These are phyloP conservation scores for Agrochola circellaris DNA, from an alignment of 2,888 invertebrate genomes.

Conservation along the genomic window DNA sequence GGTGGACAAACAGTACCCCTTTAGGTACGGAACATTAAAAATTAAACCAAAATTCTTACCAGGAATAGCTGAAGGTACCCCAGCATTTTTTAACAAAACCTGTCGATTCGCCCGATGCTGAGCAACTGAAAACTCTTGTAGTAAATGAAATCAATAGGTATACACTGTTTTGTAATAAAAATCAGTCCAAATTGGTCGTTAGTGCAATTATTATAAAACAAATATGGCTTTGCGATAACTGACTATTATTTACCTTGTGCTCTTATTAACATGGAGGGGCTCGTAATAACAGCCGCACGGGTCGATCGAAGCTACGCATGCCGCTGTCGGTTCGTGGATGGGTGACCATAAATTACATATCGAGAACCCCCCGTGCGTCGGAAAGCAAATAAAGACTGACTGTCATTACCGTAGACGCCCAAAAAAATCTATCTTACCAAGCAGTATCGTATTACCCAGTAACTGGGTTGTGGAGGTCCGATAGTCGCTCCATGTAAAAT, in stretches of 20 bases:
- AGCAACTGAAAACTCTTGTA: constrained; percentile 29
- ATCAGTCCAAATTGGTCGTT: constrained; percentile 29
- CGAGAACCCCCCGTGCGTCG: too few relatives aligned
- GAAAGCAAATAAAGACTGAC: too few relatives aligned
- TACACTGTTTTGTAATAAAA: not conserved
- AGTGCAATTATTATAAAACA: not conserved
- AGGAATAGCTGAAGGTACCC: constrained; percentile 25
- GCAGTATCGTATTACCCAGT: too few relatives aligned
- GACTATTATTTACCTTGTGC: not conserved
- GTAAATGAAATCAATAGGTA: not conserved
- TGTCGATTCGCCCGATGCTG: not conserved
- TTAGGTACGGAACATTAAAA: too few relatives aligned
- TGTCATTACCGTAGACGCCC: too few relatives aligned
- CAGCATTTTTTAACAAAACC: constrained; percentile 42
- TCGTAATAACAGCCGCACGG: not conserved
- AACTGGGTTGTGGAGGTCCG: too few relatives aligned
- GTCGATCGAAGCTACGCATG: not conserved
- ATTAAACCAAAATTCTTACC: constrained; percentile 36
- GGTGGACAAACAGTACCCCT: too few relatives aligned
- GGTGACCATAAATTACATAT: too few relatives aligned
- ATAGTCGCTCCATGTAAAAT: too few relatives aligned
- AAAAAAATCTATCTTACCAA: too few relatives aligned
- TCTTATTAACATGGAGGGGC: not conserved
- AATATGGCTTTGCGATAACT: constrained; percentile 21
- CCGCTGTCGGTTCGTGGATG: not conserved